phyloP scores from a whole-genome alignment of 2,113 vertebrate species.

The Telmatochromis bifrenatus region DNA sequence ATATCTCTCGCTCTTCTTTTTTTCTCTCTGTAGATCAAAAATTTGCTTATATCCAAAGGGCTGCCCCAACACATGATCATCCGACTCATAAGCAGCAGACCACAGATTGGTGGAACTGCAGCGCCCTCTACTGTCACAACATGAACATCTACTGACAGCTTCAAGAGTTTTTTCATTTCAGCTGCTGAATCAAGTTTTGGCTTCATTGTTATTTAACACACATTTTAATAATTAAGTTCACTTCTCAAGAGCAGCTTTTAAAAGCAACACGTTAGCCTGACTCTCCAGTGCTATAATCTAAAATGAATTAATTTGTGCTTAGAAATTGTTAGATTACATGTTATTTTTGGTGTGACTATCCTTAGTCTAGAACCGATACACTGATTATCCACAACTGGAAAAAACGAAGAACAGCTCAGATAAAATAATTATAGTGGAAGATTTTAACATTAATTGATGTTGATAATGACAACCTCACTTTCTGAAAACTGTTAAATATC shows the following conservation, averaged over 20 bases:
- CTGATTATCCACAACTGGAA: not conserved
- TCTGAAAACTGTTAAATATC: not conserved
- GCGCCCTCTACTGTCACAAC: not conserved
- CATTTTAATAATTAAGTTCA: not conserved
- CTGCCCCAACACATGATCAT: not conserved
- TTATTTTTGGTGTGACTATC: not conserved
- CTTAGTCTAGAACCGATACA: not conserved
- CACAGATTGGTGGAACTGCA: not conserved
- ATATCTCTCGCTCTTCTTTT: not conserved
- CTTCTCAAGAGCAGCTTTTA: not conserved
- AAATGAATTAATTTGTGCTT: not conserved
- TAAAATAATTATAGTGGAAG: not conserved
- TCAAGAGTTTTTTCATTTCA: rapidly evolving
- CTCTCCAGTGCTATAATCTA: not conserved
- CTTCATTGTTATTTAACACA: not conserved
- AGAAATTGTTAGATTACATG: not conserved
- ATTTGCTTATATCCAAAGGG: not conserved
- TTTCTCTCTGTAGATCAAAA: not conserved
- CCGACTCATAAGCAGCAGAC: not conserved
- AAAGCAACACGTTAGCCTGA: not conserved
- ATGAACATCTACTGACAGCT: not conserved
- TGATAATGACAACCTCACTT: not conserved
- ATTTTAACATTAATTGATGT: not conserved
- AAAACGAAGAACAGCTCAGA: not conserved
- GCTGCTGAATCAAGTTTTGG: not conserved